Conservation (phyloP, 2,113 vertebrate genomes). For the Anarrhichthys ocellatus region DNA sequence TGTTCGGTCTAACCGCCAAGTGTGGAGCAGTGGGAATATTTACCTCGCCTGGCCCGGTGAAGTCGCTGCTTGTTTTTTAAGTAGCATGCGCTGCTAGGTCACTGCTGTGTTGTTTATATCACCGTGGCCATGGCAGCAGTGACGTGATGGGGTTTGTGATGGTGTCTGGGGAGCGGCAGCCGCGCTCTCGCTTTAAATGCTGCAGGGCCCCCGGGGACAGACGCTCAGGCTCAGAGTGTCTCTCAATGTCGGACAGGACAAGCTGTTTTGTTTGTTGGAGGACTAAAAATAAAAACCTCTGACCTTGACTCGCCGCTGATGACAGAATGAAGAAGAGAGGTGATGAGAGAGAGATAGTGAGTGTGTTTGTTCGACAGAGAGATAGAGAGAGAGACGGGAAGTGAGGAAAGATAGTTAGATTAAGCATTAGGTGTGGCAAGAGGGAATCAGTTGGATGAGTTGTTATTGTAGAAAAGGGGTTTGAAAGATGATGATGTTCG, state of each 20-base stretch:
- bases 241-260: constrained; percentile 55
- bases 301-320: constrained; percentile 66
- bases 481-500: neutral
- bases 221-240: constrained; percentile 53
- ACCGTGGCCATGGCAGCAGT: constrained; percentile 47
- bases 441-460: constrained; percentile 12
- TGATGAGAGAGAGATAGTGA: constrained; percentile 37
- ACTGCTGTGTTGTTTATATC: constrained; percentile 36
- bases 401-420: constrained; percentile 1
- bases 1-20: neutral
- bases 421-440: neutral
- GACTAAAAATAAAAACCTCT: constrained; percentile 71
- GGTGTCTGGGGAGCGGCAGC: constrained; percentile 48
- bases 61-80: neutral
- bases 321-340: constrained; percentile 42
- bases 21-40: constrained; percentile 1
- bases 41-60: neutral
- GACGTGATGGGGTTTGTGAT: constrained; percentile 46
- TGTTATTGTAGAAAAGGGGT: neutral
- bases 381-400: constrained; percentile 17
- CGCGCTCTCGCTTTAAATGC: constrained; percentile 55
- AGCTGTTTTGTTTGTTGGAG: constrained; percentile 61
- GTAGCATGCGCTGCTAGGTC: constrained; percentile 1
- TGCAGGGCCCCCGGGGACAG: constrained; percentile 42
- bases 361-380: constrained; percentile 14